phyloP scores from a whole-genome alignment of 2,797 vertebrate species.

The Myotis myotis region DNA sequence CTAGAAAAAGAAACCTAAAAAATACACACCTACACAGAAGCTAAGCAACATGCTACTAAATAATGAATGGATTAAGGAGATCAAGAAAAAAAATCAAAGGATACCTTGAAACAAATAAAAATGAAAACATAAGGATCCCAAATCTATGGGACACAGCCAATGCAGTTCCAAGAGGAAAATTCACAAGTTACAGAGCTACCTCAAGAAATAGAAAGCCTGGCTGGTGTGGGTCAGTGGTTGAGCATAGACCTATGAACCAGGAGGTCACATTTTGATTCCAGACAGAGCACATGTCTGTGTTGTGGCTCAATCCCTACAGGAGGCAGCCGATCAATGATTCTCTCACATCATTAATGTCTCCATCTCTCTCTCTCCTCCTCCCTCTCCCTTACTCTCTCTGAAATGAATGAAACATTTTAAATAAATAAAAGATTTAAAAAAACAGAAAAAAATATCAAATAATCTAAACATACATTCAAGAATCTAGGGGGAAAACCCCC shows the following conservation, averaged over 20 bases:
- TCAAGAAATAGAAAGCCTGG: background rate
- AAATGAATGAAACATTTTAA: no score
- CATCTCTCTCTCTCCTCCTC: no score
- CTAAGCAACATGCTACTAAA: background rate
- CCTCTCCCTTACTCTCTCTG: no score
- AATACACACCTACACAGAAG: background rate
- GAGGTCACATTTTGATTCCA: no score
- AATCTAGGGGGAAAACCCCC: no score
- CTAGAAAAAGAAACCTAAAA: background rate
- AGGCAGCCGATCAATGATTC: no score
- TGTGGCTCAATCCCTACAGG: no score
- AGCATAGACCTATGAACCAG: no score
- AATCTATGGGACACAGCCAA: background rate
- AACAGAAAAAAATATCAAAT: background rate
- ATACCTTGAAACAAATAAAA: background rate
- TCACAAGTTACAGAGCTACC: background rate
- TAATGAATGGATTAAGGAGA: background rate
- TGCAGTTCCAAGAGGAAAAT: background rate
- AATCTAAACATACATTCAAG: background rate
- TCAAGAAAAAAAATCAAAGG: background rate
- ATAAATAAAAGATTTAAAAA: no score
- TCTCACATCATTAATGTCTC: no score
- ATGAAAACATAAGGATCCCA: background rate
- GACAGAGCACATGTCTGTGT: no score
- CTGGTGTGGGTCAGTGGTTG: no score